Percentiles rank a stretch among this genome's conserved stretches.
phyloP scores from a whole-genome alignment of 2,888 invertebrate species.

The Drosophila sordidapex region DNA sequence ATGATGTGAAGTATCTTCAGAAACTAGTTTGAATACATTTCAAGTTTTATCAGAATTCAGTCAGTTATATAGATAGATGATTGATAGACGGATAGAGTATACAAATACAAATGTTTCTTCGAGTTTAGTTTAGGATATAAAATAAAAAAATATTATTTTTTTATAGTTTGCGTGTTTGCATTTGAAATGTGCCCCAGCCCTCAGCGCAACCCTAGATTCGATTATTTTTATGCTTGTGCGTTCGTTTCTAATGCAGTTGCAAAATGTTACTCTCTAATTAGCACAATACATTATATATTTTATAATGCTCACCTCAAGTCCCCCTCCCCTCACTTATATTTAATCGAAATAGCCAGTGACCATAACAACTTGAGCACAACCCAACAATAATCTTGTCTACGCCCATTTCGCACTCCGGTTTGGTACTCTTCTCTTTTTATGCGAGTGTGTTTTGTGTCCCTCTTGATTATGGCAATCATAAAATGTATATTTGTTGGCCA shows the following conservation, averaged over 20 bases:
- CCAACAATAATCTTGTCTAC: slow-evolving; percentile 35
- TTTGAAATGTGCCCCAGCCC: slow-evolving; percentile 2
- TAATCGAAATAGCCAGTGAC: slow-evolving; percentile 51
- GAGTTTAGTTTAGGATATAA: neutral
- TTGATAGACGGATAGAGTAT: neutral
- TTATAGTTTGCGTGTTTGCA: slow-evolving; percentile 45
- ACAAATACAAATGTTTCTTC: neutral
- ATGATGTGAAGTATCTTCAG: no score
- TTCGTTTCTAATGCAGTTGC: slow-evolving; percentile 36
- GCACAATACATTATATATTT: slow-evolving; percentile 34
- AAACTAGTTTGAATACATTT: fast-evolving
- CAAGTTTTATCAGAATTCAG: neutral
- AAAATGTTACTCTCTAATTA: slow-evolving; percentile 53
- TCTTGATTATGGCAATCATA: slow-evolving; percentile 69
- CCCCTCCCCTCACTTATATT: neutral
- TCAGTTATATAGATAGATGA: neutral
- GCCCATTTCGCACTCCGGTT: slow-evolving; percentile 42
- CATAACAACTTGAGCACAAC: slow-evolving; percentile 48
- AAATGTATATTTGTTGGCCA: slow-evolving; percentile 63
- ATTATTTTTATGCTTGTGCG: slow-evolving; percentile 37
- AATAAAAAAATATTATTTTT: neutral
- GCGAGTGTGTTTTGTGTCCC: slow-evolving; percentile 35
- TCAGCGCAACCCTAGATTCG: neutral
- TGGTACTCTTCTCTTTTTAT: neutral
- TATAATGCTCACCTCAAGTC: slow-evolving; percentile 4